Evolutionary conservation across 2,113 vertebrate species (phyloP).

Genomic region (Lagopus muta): DNA sequence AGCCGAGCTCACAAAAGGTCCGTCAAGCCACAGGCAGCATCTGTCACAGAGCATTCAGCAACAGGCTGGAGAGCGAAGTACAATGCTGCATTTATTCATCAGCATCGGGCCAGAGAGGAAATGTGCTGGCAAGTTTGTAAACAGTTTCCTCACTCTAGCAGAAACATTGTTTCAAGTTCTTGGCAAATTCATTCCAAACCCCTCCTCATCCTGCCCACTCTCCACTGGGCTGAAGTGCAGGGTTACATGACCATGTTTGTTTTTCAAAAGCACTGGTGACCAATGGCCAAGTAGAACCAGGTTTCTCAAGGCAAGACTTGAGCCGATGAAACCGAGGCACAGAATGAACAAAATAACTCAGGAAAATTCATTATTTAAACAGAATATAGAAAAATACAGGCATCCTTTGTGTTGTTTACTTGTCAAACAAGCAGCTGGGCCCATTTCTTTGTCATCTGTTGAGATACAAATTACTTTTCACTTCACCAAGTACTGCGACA

Average conservation of each 20-base stretch:
- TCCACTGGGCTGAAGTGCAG: background rate
- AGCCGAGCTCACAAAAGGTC: background rate
- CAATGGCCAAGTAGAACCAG: fast-evolving
- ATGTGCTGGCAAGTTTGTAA: background rate
- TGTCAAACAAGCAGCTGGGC: background rate
- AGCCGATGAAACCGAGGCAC: background rate
- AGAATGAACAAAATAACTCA: background rate
- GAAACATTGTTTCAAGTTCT: background rate
- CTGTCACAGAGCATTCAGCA: background rate
- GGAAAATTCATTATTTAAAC: background rate
- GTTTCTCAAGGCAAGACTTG: fast-evolving
- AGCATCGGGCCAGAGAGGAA: background rate
- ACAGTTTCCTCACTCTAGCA: background rate
- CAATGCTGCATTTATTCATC: background rate
- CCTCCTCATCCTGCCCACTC: background rate
- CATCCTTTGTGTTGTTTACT: background rate
- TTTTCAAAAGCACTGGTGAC: background rate
- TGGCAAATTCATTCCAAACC: background rate
- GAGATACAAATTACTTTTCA: constrained; percentile 13
- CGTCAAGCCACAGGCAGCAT: background rate
- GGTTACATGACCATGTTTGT: background rate
- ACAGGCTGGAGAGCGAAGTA: background rate
- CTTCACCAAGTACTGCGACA: background rate
- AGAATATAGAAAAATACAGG: background rate
- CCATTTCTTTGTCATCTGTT: background rate